Evolutionary conservation across 2,888 invertebrate species (phyloP).

Genomic region (Myopa testacea): DNA sequence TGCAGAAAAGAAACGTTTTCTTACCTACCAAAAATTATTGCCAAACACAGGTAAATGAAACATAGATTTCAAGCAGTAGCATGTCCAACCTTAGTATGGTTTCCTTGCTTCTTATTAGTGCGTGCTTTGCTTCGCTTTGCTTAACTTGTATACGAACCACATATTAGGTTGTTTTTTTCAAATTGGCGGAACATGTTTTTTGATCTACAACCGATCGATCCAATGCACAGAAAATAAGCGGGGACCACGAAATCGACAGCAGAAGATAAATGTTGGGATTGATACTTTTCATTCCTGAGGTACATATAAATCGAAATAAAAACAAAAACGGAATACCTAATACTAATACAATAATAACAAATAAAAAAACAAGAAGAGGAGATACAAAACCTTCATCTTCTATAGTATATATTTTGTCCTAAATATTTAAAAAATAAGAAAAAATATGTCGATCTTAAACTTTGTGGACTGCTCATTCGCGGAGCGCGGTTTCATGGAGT

Average conservation of each 20-base stretch:
- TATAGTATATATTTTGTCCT: neutral
- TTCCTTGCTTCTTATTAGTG: neutral
- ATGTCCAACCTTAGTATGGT: neutral
- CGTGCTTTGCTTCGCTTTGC: neutral
- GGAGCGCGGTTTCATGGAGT: too few species aligned
- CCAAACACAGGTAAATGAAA: too few species aligned
- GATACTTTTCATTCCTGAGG: conserved; percentile 25
- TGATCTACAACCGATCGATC: conserved; percentile 2
- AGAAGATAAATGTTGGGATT: conserved; percentile 34
- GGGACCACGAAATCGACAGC: conserved; percentile 21
- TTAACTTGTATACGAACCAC: conserved; percentile 1
- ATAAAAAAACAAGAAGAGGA: neutral
- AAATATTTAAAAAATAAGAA: neutral
- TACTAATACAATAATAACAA: conserved; percentile 1
- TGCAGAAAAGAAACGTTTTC: too few species aligned
- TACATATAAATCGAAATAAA: neutral
- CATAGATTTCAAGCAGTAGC: neutral
- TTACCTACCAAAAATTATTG: too few species aligned
- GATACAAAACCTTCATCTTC: neutral
- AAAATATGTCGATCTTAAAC: neutral
- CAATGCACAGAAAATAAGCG: conserved; percentile 5
- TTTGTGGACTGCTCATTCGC: neutral
- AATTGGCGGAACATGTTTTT: conserved; percentile 7
- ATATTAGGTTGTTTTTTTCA: neutral
- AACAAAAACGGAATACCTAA: neutral